These are phyloP conservation scores for Lepus oiostolus DNA, from an alignment of 2,797 vertebrate species.

Conservation along the genomic window DNA sequence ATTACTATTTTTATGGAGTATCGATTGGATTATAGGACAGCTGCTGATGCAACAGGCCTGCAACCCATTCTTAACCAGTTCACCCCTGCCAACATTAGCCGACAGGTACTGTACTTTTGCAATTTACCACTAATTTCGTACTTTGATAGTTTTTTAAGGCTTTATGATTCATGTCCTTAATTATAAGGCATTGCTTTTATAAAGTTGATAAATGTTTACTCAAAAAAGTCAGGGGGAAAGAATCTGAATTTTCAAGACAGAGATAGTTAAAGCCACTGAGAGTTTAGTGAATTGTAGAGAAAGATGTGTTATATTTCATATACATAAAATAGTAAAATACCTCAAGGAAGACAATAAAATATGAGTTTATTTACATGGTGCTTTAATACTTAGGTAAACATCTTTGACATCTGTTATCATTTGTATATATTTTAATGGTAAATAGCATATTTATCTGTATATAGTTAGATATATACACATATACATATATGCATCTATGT, in stretches of 20 bases:
- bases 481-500: not conserved
- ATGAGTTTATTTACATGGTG: not conserved
- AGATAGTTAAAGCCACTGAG: not conserved
- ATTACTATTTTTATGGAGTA: conserved; percentile 97
- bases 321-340: not conserved
- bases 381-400: conserved; percentile 52
- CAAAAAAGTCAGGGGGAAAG: not conserved
- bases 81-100: conserved; percentile 93
- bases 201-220: not conserved
- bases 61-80: conserved; percentile 94
- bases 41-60: conserved; percentile 92
- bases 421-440: conserved; percentile 22
- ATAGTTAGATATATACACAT: not conserved
- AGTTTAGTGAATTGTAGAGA: not conserved
- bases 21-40: conserved; percentile 92
- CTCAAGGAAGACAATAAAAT: conserved; percentile 8
- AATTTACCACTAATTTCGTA: not conserved
- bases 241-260: not conserved
- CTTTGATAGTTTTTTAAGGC: not conserved
- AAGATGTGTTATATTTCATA: not conserved
- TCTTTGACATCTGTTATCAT: conserved; percentile 10
- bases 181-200: not conserved
- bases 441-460: not conserved
- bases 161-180: not conserved
- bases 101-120: conserved; percentile 91